Base-by-base conservation (phyloP, 2,113 vertebrate species). In the Podocnemis expansa region DNA sequence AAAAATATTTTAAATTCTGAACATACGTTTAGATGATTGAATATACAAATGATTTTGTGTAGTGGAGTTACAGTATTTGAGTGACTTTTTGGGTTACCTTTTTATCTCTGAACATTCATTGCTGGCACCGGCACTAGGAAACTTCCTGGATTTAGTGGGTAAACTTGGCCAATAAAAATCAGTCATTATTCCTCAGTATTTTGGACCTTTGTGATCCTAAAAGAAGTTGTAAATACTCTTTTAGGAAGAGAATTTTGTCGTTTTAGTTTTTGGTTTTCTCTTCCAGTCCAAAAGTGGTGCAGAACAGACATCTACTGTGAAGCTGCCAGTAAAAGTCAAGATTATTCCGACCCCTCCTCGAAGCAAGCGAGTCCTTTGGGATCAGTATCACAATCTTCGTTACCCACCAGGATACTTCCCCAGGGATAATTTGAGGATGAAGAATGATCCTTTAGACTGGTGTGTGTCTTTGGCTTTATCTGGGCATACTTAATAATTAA, bases 331-430 rank as follows among this genome's bases (percentile, higher is more conserved):
- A 90, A 99, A 99, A 97, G 99, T 99, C 97, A 99, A 99, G 98
- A 99, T 99, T 8, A 99, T 99, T 87, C 99, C 99, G 2, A 99
- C 99, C 19, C 99, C 99, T 5, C 99, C 99, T 14, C 99, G 99
- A 38, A 99, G 98, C 82, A 99, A 99, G 97, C 97, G 99, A 87
- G 98, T 99, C 51, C 98, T 99, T 38, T 99, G 99, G 99, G 99
- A 99, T 97, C 99, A 99, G 82, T 99, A 99, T 95, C 99, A 99
- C 96, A 99, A 99, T 94, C 98, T 99, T 84, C 99, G 99, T 58
- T 99, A 99, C 25, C 99, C 99, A 0, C 99, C 99, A 0, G 99
- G 99, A 75, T 99, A 99, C 96, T 99, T 99, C 92, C 99, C 99
- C 81, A 98, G 99, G 70, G 99, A 99, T 97, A 99, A 99, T 92